Conservation (phyloP, 2,888 invertebrate genomes). For the Pycnomerus fuliginosus region DNA sequence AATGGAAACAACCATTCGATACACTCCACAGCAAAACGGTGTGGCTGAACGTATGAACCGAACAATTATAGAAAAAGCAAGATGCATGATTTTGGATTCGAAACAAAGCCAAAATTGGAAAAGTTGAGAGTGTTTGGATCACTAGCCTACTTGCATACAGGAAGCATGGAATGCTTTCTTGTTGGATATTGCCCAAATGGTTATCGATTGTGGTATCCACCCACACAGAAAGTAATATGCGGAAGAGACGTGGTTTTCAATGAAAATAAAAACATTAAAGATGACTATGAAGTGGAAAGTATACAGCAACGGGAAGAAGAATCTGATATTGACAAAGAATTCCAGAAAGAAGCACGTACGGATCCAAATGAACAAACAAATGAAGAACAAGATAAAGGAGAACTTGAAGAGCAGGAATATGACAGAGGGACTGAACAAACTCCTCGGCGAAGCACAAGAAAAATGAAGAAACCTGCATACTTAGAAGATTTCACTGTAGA, state of each 20-base stretch:
- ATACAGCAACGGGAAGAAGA: too few relatives aligned
- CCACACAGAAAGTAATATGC: conserved; percentile 16
- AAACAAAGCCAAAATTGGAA: conserved; percentile 26
- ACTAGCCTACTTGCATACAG: conserved; percentile 8
- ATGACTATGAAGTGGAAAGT: too few relatives aligned
- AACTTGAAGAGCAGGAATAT: too few relatives aligned
- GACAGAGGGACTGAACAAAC: too few relatives aligned
- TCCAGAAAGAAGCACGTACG: too few relatives aligned
- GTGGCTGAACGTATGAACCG: conserved; percentile 31
- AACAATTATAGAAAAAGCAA: conserved; percentile 41
- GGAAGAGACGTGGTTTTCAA: conserved; percentile 31
- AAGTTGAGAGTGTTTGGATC: conserved; percentile 40
- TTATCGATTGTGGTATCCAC: conserved; percentile 31
- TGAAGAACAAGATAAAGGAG: too few relatives aligned
- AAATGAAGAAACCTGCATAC: too few relatives aligned
- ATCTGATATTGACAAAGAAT: too few relatives aligned
- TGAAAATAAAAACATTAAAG: too few relatives aligned
- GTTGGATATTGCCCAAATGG: conserved; percentile 22
- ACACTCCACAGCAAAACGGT: conserved; percentile 24
- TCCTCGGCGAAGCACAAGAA: too few relatives aligned
- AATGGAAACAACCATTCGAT: conserved; percentile 35
- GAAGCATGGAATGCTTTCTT: conserved; percentile 10
- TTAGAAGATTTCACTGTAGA: too few relatives aligned
- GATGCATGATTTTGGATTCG: conserved; percentile 38
- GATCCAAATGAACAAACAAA: too few relatives aligned